These are phyloP conservation scores for Tetramorium parvispinum DNA, from an alignment of 1,140 invertebrate species.

Conservation along the genomic window DNA sequence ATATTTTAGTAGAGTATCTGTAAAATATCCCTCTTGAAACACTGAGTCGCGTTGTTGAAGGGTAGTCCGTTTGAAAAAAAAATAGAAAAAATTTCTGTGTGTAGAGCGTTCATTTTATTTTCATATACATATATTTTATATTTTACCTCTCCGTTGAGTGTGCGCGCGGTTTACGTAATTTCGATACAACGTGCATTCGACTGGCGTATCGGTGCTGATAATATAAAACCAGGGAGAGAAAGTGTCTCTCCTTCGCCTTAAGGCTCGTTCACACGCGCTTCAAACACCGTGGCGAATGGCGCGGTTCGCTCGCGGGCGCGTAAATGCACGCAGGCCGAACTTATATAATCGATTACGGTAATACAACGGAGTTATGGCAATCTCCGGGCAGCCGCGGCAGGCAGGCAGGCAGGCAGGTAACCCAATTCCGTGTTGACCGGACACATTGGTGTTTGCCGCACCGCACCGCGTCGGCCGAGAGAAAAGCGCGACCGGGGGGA, in stretches of 20 bases:
- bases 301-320: constrained; percentile 47
- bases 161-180: constrained; percentile 27
- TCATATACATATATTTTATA: background rate
- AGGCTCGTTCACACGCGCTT: constrained; percentile 63
- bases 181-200: constrained; percentile 7
- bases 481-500: constrained; percentile 34
- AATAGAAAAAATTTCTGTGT: background rate
- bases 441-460: constrained; percentile 17
- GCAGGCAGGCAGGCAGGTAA: constrained; percentile 45
- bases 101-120: background rate
- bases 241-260: constrained; percentile 56
- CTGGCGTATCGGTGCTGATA: constrained; percentile 23
- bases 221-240: constrained; percentile 48
- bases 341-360: constrained; percentile 69
- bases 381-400: constrained; percentile 38
- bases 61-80: background rate
- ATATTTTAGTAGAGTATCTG: background rate
- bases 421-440: constrained; percentile 63
- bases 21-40: background rate
- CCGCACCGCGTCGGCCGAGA: constrained; percentile 1
- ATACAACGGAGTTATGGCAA: constrained; percentile 63
- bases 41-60: background rate
- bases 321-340: constrained; percentile 56
- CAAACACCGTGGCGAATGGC: constrained; percentile 51
- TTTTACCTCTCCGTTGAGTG: background rate